These are phyloP conservation scores for Diloba caeruleocephala DNA, from an alignment of 2,888 invertebrate genomes.

Conservation along the genomic window DNA sequence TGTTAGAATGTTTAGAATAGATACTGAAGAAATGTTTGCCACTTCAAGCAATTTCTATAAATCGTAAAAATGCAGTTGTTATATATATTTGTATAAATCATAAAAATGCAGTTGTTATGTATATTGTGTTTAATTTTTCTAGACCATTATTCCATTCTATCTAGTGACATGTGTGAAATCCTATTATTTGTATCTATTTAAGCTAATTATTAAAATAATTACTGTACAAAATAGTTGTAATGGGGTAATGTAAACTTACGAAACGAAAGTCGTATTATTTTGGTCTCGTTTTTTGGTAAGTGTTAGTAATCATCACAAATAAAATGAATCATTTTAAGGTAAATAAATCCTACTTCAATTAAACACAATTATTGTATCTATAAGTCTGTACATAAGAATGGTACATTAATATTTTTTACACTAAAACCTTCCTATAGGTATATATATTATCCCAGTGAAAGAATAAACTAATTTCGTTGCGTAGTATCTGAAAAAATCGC, in stretches of 20 bases:
- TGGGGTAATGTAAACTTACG: background rate
- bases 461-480: no score
- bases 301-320: conserved; percentile 41
- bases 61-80: conserved; percentile 6
- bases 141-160: conserved; percentile 36
- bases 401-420: no score
- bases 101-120: conserved; percentile 4
- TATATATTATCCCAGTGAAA: no score
- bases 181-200: conserved; percentile 4
- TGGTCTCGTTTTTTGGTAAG: conserved; percentile 17
- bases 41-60: conserved; percentile 8
- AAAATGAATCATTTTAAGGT: no score
- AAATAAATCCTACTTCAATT: no score
- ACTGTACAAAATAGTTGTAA: conserved; percentile 6
- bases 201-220: conserved; percentile 15
- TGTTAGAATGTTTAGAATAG: conserved; percentile 12
- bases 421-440: no score
- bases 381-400: no score
- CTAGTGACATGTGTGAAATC: no score
- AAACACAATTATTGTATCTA: no score
- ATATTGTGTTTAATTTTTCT: conserved; percentile 20
- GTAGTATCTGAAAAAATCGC: no score
- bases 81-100: conserved; percentile 9
- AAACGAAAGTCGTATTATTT: conserved; percentile 23
- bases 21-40: conserved; percentile 13